Conservation (phyloP, 1,140 invertebrate genomes). For the Lysiphlebus fabarum region DNA sequence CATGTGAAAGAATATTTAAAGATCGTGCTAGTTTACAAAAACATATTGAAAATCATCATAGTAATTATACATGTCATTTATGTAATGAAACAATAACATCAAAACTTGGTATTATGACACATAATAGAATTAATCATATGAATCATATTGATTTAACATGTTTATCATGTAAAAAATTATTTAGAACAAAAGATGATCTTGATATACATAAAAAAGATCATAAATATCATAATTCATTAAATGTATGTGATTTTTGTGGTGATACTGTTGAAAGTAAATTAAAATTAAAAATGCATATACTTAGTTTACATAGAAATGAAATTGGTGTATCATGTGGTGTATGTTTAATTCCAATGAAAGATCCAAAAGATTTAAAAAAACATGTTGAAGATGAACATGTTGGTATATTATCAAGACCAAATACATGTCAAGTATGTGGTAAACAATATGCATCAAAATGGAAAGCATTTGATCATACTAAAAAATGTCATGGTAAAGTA, state of each 20-base stretch:
- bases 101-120: constrained; percentile 61
- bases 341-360: constrained; percentile 59
- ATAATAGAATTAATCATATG: constrained; percentile 60
- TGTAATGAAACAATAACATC: constrained; percentile 57
- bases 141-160: constrained; percentile 57
- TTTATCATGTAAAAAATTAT: constrained; percentile 56
- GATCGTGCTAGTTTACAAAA: constrained; percentile 58
- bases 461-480: constrained; percentile 64
- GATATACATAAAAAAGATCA: constrained; percentile 58
- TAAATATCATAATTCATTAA: constrained; percentile 49
- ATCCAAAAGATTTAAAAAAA: constrained; percentile 58
- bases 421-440: constrained; percentile 62
- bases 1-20: constrained; percentile 60
- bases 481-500: constrained; percentile 60
- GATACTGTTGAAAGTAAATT: constrained; percentile 61
- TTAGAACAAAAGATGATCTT: constrained; percentile 58
- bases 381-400: constrained; percentile 59
- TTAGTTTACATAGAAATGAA: constrained; percentile 58
- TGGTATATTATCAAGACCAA: constrained; percentile 53
- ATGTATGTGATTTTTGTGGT: constrained; percentile 63
- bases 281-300: constrained; percentile 62
- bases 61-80: constrained; percentile 57
- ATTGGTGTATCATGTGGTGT: constrained; percentile 61
- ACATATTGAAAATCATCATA: constrained; percentile 60
- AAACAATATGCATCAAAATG: constrained; percentile 62